A percentile compares a stretch with the other conserved stretches of the same genome.
Conservation (phyloP, 2,113 vertebrate genomes). For the Excalfactoria chinensis region DNA sequence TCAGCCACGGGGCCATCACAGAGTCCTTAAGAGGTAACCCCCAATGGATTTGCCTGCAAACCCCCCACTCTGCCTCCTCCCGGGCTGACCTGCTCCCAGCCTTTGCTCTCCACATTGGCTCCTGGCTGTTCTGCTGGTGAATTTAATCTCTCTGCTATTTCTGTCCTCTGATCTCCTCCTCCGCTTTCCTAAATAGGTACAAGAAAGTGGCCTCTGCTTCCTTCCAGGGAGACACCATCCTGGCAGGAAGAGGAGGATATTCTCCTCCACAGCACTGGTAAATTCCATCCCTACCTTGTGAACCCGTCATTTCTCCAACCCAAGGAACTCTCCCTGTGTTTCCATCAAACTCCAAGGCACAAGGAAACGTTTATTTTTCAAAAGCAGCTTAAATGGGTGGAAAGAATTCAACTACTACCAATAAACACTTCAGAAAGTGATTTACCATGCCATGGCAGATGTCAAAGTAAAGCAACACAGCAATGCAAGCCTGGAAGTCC, state of each 20-base stretch:
- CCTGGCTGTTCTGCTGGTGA: background rate
- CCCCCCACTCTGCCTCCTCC: background rate
- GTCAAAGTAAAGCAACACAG: constrained; percentile 57
- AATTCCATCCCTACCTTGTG: background rate
- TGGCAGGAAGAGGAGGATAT: background rate
- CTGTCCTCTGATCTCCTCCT: background rate
- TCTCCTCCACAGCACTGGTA: background rate
- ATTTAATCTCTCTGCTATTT: constrained; percentile 15
- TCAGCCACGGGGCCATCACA: background rate
- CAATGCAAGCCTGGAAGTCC: constrained; percentile 41
- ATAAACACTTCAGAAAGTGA: constrained; percentile 73
- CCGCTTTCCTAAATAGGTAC: background rate
- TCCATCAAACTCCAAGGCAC: background rate
- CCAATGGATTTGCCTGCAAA: background rate
- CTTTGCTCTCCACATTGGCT: background rate
- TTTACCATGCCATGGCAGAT: constrained; percentile 58
- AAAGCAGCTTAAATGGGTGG: constrained; percentile 44
- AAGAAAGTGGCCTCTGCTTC: background rate
- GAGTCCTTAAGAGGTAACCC: background rate
- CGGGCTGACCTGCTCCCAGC: background rate
- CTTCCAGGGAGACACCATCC: background rate
- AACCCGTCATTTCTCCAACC: background rate
- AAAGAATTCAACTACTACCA: constrained; percentile 62
- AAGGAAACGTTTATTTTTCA: constrained; percentile 42
- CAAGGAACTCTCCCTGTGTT: background rate